phyloP scores from a whole-genome alignment of 2,113 vertebrate genomes.

The Myodes glareolus region DNA sequence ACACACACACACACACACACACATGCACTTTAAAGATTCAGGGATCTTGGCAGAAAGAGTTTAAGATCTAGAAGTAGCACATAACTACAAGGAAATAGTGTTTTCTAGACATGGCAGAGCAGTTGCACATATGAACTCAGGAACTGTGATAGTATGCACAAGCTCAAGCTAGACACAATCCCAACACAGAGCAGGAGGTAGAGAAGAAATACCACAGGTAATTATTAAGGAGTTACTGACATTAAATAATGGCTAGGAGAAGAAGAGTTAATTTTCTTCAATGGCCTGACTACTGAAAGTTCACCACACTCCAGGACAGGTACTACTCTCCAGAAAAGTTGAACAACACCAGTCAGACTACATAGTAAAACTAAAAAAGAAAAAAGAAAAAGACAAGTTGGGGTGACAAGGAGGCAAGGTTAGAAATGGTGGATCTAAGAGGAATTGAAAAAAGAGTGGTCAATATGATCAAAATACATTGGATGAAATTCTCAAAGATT shows the following conservation, averaged over 20 bases:
- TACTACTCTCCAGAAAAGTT: background rate
- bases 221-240: background rate
- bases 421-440: background rate
- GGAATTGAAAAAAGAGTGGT: background rate
- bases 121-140: background rate
- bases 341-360: background rate
- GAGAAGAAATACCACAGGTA: background rate
- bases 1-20: too few relatives aligned
- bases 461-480: background rate
- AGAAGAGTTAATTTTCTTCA: background rate
- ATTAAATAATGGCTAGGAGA: background rate
- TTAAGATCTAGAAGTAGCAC: background rate
- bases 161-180: background rate
- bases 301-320: background rate
- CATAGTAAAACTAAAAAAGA: background rate
- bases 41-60: background rate
- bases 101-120: background rate
- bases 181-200: background rate
- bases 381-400: background rate
- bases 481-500: background rate
- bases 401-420: background rate
- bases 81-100: background rate
- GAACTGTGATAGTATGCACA: background rate
- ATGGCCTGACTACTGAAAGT: background rate
- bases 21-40: background rate